These are phyloP conservation scores for Hirudinaria manillensis DNA, from an alignment of 2,888 invertebrate genomes.

Conservation along the genomic window DNA sequence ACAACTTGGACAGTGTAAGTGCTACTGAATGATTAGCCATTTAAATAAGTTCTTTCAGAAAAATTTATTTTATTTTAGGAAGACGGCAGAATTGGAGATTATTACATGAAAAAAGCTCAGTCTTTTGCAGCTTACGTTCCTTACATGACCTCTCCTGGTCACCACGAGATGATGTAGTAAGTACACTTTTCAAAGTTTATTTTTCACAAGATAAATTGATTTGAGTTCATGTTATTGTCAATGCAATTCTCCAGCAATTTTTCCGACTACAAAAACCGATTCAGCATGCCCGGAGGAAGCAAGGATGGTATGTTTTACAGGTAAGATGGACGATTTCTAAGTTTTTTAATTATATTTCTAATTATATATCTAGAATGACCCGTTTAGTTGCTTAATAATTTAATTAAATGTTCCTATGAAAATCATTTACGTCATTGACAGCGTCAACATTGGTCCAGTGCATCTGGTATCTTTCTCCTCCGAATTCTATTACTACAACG, in stretches of 20 bases:
- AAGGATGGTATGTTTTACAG: constrained; percentile 49
- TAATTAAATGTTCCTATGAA: too few species aligned
- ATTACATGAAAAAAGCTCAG: constrained; percentile 85
- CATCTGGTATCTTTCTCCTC: constrained; percentile 80
- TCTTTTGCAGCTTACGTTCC: constrained; percentile 80
- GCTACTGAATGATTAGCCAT: neutral
- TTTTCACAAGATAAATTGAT: neutral
- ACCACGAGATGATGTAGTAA: constrained; percentile 77
- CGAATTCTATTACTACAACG: constrained; percentile 82
- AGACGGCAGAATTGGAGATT: constrained; percentile 75
- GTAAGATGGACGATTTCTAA: constrained; percentile 37
- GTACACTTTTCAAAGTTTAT: constrained; percentile 43
- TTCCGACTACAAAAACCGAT: constrained; percentile 83
- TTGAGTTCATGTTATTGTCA: constrained; percentile 1
- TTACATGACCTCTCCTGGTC: constrained; percentile 76
- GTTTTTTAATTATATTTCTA: too few species aligned
- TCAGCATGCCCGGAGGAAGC: constrained; percentile 44
- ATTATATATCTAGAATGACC: too few species aligned
- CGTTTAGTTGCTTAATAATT: too few species aligned
- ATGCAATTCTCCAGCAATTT: constrained; percentile 67
- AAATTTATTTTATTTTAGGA: constrained; percentile 53
- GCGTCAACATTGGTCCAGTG: constrained; percentile 53
- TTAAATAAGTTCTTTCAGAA: neutral
- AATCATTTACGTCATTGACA: constrained; percentile 37
- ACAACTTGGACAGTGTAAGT: constrained; percentile 43